phyloP scores from a whole-genome alignment of 64 coral and sea anemone genomes.

The Porites lutea region DNA sequence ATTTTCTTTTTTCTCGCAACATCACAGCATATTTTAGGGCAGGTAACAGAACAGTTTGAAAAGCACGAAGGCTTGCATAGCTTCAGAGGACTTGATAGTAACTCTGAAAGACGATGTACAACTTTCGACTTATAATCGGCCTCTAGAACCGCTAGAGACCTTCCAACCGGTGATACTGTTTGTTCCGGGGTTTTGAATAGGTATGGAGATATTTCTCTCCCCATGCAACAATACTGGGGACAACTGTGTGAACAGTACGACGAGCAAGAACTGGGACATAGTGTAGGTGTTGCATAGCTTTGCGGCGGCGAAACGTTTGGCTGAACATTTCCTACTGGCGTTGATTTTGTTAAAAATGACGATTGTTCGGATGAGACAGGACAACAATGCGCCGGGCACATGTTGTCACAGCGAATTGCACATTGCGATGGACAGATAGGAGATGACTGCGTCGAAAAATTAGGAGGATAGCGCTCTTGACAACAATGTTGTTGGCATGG shows the following conservation, averaged over 20 bases:
- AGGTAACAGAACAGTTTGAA: constrained; percentile 5
- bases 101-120: constrained; percentile 16
- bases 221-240: constrained; percentile 1
- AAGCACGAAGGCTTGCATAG: not conserved
- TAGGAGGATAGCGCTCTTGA: not conserved
- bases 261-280: constrained; percentile 30
- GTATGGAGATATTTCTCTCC: not conserved
- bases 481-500: constrained; percentile 17
- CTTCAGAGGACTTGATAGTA: constrained; percentile 6
- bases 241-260: not conserved
- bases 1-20: constrained; percentile 4
- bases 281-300: not conserved
- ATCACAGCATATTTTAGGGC: constrained; percentile 14
- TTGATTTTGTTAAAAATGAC: not conserved
- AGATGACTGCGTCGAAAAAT: not conserved
- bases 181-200: not conserved
- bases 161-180: constrained; percentile 17
- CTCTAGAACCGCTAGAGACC: not conserved
- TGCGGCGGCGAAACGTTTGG: not conserved
- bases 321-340: not conserved
- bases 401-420: not conserved
- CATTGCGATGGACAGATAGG: not conserved
- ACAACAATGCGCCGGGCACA: not conserved
- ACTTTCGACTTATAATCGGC: constrained; percentile 29
- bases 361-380: not conserved